These are phyloP conservation scores for Gopherus flavomarginatus DNA, from an alignment of 2,113 vertebrate genomes.

Conservation along the genomic window DNA sequence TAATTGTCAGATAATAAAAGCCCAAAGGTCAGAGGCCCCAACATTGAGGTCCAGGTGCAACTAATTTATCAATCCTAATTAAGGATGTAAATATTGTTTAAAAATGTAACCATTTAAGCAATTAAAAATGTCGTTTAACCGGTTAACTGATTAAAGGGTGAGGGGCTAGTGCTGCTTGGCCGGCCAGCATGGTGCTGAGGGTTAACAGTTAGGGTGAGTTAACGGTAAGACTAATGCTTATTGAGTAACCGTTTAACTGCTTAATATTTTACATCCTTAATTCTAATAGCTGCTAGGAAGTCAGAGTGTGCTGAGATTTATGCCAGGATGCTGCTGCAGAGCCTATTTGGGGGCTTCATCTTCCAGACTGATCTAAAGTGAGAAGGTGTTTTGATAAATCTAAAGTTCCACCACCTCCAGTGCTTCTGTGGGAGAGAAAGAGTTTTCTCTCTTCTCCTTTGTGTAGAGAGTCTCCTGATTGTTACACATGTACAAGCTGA, in stretches of 20 bases:
- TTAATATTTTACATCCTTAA: no score
- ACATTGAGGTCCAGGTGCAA: not conserved
- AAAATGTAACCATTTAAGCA: rapidly evolving
- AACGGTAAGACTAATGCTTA: no score
- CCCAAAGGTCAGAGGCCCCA: not conserved
- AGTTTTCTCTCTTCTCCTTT: not conserved
- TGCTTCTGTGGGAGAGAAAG: not conserved
- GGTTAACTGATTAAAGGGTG: no score
- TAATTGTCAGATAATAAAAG: not conserved
- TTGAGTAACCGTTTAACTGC: no score
- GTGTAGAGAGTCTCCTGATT: no score
- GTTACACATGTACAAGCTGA: no score
- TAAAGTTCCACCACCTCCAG: not conserved
- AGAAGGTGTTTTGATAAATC: not conserved
- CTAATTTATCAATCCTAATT: not conserved
- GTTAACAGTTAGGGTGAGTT: no score
- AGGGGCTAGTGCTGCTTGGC: no score
- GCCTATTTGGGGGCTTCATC: not conserved
- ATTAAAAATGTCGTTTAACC: no score
- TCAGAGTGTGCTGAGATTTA: not conserved
- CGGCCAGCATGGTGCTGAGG: no score
- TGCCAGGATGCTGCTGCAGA: not conserved
- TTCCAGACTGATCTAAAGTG: not conserved
- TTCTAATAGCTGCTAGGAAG: no score
- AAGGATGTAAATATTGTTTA: not conserved